Evolutionary conservation across 2,888 invertebrate genomes (phyloP), one percentile per base, ranked within the genome.

Genomic region (Callinectes sapidus): DNA sequence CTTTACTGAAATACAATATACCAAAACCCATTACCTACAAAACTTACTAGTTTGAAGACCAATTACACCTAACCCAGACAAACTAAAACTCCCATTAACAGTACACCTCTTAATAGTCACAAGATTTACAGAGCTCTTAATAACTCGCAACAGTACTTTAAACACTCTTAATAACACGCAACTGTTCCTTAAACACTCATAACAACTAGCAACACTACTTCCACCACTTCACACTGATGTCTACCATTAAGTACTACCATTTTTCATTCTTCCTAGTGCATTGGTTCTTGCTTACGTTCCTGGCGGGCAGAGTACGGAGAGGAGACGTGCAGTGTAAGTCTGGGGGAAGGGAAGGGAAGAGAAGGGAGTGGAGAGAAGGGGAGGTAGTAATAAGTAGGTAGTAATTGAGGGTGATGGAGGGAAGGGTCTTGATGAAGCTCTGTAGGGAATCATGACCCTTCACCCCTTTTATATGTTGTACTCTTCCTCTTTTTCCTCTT

Each of bases 401-500:
- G 35, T 81, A 81, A 81, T 32, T 32, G 81, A 28, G 81, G 81
- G 35, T 35, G 81, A 16, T 32, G 81, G 81, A 81, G 81, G 81
- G 32, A 16, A 16, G 81, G 81, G 71, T 32, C 32, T 81, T 81
- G 81, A 81, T 81, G 81, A 35, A 35, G 35, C 81, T 16, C 81
- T 16, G 81, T 81, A 10, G 81, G 81, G 81, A 81, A 35, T 32
- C 81, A 10, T 81, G 81, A 81, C 81, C 81, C 81, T 16, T 35
- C 14, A 16, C 35, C 35, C 35, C 81, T 35, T 35, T 81, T 81
- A 32, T 35, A 81, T 81, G 35, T 16, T 81, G 32, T 35, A 32
- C 35, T n/a, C 32, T 81, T 81, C 81, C 81, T 81, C 81, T 32
- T 81, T 35, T 32, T 81, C 81, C 81, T 81, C 32, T 32, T 77